phyloP scores from a whole-genome alignment of 2,113 vertebrate genomes.

The Gallinago paraguaiae region DNA sequence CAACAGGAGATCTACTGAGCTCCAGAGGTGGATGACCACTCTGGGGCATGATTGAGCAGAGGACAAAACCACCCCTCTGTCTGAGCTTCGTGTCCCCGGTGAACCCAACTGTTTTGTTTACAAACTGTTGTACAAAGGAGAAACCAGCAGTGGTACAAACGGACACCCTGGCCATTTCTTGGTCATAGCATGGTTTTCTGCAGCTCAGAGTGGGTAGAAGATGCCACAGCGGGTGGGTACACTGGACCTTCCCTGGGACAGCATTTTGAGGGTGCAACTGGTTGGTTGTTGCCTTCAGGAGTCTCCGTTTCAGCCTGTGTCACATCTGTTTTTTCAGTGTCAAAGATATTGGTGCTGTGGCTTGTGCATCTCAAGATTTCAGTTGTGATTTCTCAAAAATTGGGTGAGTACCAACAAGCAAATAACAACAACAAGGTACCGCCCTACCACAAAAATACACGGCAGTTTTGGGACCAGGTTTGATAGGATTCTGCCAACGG shows the following conservation, averaged over 20 bases:
- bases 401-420: not conserved
- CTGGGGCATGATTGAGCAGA: not conserved
- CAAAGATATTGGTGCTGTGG: not conserved
- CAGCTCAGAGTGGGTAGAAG: not conserved
- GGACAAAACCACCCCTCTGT: not conserved
- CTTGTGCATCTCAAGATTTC: not conserved
- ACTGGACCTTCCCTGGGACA: not conserved
- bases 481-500: not conserved
- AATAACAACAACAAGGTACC: not conserved
- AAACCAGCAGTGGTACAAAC: not conserved
- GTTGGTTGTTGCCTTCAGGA: rapidly evolving
- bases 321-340: not conserved
- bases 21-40: not conserved
- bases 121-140: not conserved
- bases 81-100: not conserved
- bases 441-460: not conserved
- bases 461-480: not conserved
- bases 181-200: not conserved
- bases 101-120: not conserved
- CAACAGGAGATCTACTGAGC: not conserved
- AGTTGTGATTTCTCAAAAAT: not conserved
- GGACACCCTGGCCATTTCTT: not conserved
- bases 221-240: rapidly evolving
- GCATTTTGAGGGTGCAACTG: not conserved
- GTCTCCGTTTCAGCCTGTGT: not conserved